Conservation (phyloP, 2,113 vertebrate genomes). For the Butorides virescens region DNA sequence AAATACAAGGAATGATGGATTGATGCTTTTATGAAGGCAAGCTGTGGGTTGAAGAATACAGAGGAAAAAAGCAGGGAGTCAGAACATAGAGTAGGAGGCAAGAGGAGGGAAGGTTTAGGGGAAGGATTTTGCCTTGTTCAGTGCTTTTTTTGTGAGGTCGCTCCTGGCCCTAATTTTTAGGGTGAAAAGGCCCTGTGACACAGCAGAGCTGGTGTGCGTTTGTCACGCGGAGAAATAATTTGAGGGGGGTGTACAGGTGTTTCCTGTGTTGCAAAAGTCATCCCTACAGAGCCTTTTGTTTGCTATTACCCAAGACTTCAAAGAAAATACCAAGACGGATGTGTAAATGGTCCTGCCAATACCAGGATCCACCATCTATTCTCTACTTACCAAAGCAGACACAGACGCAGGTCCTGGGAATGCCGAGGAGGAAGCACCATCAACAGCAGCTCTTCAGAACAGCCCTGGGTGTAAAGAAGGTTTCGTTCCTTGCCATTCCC, state of each 20-base stretch:
- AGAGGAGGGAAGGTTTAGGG: neutral
- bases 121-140: neutral
- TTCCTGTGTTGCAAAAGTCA: slow-evolving; percentile 56
- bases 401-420: neutral
- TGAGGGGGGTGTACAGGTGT: slow-evolving; percentile 45
- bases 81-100: neutral
- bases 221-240: slow-evolving; percentile 11
- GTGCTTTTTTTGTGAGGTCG: neutral
- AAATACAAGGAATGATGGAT: neutral
- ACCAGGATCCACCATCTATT: neutral
- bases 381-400: neutral
- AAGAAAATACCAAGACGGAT: slow-evolving; percentile 33
- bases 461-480: neutral
- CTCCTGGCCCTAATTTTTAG: neutral
- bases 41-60: neutral
- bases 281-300: slow-evolving; percentile 20
- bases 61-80: neutral
- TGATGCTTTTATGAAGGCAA: neutral
- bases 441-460: neutral
- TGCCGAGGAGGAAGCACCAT: neutral
- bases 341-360: neutral
- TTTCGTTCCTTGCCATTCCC: neutral
- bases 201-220: neutral
- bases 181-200: neutral
- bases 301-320: slow-evolving; percentile 46